Evolutionary conservation across 2,888 invertebrate species (phyloP).

Genomic region (Strigamia transsilvanica): DNA sequence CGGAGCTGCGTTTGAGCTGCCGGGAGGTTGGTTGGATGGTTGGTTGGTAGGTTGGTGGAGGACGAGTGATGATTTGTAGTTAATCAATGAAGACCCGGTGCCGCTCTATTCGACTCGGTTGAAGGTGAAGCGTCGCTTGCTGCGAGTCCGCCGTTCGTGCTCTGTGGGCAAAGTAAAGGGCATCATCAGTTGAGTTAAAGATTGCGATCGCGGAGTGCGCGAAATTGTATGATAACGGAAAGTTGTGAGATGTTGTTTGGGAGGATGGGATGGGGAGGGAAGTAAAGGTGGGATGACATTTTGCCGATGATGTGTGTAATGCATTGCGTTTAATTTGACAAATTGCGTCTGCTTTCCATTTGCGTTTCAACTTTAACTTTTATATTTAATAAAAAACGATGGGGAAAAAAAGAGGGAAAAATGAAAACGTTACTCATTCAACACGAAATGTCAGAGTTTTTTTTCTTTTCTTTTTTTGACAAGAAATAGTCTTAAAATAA

Average conservation of each 20-base stretch:
- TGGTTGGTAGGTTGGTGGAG: constrained; percentile 1
- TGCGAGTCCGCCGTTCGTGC: constrained; percentile 37
- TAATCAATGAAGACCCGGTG: constrained; percentile 47
- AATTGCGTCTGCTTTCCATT: neutral
- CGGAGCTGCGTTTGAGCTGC: constrained; percentile 9
- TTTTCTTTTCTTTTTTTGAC: neutral
- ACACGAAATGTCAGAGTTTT: constrained; percentile 13
- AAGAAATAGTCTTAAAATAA: neutral
- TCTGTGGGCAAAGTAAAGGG: constrained; percentile 45
- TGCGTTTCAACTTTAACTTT: neutral
- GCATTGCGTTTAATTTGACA: neutral
- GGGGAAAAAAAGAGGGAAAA: neutral
- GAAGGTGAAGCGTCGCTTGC: constrained; percentile 33
- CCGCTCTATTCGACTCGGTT: constrained; percentile 49
- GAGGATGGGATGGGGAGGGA: neutral
- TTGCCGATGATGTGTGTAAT: neutral
- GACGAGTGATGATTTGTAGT: constrained; percentile 47
- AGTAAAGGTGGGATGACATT: too few species aligned
- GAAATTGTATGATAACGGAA: constrained; percentile 38
- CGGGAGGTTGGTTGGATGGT: constrained; percentile 4
- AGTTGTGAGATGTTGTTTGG: neutral
- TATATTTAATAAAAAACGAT: constrained; percentile 7
- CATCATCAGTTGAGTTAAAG: constrained; percentile 48
- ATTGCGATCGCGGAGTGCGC: constrained; percentile 18
- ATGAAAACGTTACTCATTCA: constrained; percentile 9